Evolutionary conservation across 2,797 vertebrate genomes (phyloP).

Genomic region (Pachyuromys duprasi): DNA sequence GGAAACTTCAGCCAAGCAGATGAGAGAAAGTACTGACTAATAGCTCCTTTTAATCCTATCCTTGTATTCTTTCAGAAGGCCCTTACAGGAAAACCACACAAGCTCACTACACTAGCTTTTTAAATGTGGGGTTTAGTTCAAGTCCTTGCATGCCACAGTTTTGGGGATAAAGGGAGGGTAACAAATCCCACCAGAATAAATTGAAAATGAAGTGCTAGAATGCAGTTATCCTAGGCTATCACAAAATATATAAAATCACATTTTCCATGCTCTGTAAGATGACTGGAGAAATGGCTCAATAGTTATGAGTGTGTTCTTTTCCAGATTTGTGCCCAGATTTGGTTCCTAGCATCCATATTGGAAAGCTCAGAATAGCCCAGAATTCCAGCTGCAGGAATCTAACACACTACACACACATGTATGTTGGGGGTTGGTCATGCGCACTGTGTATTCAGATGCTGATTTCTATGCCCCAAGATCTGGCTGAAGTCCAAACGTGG

Average conservation of each 20-base stretch:
- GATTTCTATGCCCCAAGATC: no score
- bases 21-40: not conserved
- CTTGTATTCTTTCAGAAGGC: not conserved
- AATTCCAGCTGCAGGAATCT: not conserved
- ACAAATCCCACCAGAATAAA: not conserved
- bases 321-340: not conserved
- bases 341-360: not conserved
- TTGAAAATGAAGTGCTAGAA: not conserved
- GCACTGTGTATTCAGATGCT: no score
- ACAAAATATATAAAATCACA: conserved; percentile 42
- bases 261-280: not conserved
- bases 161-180: not conserved
- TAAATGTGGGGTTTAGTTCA: conserved; percentile 18
- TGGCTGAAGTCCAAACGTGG: no score
- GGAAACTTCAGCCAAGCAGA: not conserved
- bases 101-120: not conserved
- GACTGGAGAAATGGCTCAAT: not conserved
- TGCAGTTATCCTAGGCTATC: not conserved
- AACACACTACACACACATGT: not conserved
- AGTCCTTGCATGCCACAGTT: not conserved
- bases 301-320: not conserved
- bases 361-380: not conserved
- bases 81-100: not conserved
- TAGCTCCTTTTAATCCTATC: not conserved
- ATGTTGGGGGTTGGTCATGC: no score